Evolutionary conservation across 2,888 invertebrate species (phyloP), one percentile per base, ranked within the genome.

Genomic region (Athalia cordata): DNA sequence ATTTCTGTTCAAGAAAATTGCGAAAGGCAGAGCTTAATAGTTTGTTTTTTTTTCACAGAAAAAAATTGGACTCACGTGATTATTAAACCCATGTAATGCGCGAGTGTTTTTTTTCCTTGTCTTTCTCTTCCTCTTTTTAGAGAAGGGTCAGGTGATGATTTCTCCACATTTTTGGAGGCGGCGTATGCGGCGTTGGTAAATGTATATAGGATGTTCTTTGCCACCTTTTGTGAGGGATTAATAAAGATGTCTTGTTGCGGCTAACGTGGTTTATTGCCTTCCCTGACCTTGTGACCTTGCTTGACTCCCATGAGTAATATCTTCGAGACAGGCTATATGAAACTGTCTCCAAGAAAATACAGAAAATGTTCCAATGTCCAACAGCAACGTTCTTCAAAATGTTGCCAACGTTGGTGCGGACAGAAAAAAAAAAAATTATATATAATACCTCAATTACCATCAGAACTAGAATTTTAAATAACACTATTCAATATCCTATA

Each of bases 231-330:
- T 2, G 47, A 59, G 59, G 15, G 68, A 68, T 72, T 72, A 57
- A 59, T 72, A 72, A 57, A 72, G 45, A 8, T 8, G 59, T 57
- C 59, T 57, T 45, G 72, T 47, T 57, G 59, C 43, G 72, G 59
- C 47, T 59, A 72, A 72, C 72, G 59, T 72, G 47, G 59, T 72
- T 72, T 72, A 72, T 72, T 45, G 47, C 59, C 59, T 72, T 15
- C 45, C 29, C 57, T 72, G 72, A 59, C 47, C 59, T 59, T 45
- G 47, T 29, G 43, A 13, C 59, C 59, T 15, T 13, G 49, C 66
- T 29, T 47, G 57, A 59, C 72, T 57, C 13, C 72, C 72, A 45
- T 13, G 72, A 55, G 68, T 68, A 50, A 68, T 68, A 68, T 68
- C 55, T 68, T 52, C 15, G 55, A 68, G 68, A 55, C 52, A 67